phyloP scores from a whole-genome alignment of 2,113 vertebrate species.

The Cheilinus undulatus region DNA sequence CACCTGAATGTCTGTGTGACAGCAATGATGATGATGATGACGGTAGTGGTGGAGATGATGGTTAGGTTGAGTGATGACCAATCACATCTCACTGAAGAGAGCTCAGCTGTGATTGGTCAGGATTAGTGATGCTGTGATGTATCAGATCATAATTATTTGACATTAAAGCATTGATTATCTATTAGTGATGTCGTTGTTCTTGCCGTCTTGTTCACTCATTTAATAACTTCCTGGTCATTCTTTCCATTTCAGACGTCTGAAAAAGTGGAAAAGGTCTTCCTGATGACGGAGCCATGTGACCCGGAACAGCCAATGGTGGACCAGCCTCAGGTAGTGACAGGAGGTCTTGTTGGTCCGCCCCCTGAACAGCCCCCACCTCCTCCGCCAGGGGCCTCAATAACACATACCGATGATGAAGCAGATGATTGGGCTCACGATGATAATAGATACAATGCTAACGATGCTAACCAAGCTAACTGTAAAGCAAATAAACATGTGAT shows the following conservation, averaged over 20 bases:
- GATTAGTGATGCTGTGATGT: not conserved
- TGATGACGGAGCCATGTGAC: constrained; percentile 51
- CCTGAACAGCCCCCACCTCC: constrained; percentile 30
- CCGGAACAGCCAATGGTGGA: constrained; percentile 41
- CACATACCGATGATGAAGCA: constrained; percentile 32
- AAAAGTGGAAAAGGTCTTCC: constrained; percentile 52
- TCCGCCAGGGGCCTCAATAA: constrained; percentile 22
- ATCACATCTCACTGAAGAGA: not conserved
- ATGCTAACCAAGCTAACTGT: not conserved
- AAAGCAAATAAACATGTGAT: not conserved
- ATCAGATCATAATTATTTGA: not conserved
- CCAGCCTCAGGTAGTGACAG: constrained; percentile 61
- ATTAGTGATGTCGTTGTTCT: not conserved
- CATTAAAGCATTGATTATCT: not conserved
- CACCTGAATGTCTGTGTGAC: too few species aligned
- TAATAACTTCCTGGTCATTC: not conserved
- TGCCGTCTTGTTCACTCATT: too few species aligned
- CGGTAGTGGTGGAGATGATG: too few species aligned
- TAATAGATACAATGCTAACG: constrained; percentile 14
- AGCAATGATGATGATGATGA: too few species aligned
- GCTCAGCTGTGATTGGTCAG: not conserved
- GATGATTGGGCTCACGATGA: constrained; percentile 18
- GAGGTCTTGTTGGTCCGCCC: constrained; percentile 29
- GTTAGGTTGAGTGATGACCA: not conserved
- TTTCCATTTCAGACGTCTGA: constrained; percentile 70